Evolutionary conservation across 2,888 invertebrate genomes (phyloP).

Genomic region (Idaea biselata): DNA sequence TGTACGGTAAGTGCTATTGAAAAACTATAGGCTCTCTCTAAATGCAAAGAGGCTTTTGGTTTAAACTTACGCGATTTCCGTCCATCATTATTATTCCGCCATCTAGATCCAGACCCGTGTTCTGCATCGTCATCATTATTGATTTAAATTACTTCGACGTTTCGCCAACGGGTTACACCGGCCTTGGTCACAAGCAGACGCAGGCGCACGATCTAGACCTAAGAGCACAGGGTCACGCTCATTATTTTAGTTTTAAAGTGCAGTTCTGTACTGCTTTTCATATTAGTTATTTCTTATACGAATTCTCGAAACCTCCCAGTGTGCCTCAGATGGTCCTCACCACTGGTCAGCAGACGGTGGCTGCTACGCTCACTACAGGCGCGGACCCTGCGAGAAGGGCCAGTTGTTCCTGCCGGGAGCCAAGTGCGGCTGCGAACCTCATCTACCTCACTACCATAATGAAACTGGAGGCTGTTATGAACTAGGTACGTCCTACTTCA

Average conservation of each 20-base stretch:
- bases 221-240: no score
- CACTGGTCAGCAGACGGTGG: constrained; percentile 83
- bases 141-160: no score
- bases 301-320: constrained; percentile 54
- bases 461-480: constrained; percentile 86
- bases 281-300: no score
- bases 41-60: background rate
- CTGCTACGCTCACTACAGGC: constrained; percentile 90
- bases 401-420: constrained; percentile 88
- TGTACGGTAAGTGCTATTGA: constrained; percentile 76
- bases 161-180: no score
- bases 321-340: constrained; percentile 78
- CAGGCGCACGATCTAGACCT: no score
- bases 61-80: background rate
- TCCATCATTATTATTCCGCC: no score
- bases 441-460: constrained; percentile 87
- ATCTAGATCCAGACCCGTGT: no score
- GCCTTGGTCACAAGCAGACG: no score
- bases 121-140: no score
- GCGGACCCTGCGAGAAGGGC: constrained; percentile 89
- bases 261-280: no score
- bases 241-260: no score
- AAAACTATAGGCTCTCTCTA: background rate
- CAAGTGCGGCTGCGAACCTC: constrained; percentile 86
- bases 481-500: constrained; percentile 77